These are phyloP conservation scores for Philypnodon macrostomus DNA, from an alignment of 2,797 vertebrate genomes.

Conservation along the genomic window DNA sequence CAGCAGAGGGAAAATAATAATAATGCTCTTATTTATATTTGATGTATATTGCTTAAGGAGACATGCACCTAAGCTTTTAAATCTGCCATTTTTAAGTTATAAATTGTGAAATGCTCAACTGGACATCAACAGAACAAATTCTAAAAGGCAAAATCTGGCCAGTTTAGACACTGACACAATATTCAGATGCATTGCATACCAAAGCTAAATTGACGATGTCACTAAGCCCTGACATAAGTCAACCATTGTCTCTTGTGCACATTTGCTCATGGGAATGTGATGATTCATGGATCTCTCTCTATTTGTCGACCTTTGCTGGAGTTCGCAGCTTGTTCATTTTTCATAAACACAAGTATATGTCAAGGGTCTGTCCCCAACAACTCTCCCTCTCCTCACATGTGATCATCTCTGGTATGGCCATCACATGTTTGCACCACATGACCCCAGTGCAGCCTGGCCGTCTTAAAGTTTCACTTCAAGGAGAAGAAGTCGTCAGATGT, in stretches of 20 bases:
- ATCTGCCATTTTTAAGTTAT: no score
- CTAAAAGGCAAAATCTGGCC: no score
- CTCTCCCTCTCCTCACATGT: slow-evolving; percentile 26
- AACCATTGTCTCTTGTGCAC: slow-evolving; percentile 9
- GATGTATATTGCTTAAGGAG: no score
- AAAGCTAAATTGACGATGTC: slow-evolving; percentile 6
- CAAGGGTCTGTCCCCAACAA: slow-evolving; percentile 7
- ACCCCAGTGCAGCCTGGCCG: slow-evolving; percentile 22
- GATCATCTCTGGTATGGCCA: slow-evolving; percentile 28
- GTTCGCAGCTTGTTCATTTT: slow-evolving; percentile 27
- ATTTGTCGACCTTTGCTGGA: slow-evolving; percentile 12
- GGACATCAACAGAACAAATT: no score
- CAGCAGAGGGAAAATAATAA: no score
- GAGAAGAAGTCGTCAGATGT: slow-evolving; percentile 12
- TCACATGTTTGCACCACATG: slow-evolving; percentile 44
- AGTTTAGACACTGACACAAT: no score
- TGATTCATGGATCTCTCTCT: slow-evolving; percentile 21
- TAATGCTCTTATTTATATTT: no score
- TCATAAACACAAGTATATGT: slow-evolving; percentile 22
- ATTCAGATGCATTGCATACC: no score
- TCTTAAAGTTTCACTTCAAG: slow-evolving; percentile 36
- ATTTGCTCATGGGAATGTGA: slow-evolving; percentile 27
- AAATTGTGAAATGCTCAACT: no score
- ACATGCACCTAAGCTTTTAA: no score
- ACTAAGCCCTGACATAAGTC: slow-evolving; percentile 10